phyloP scores from a whole-genome alignment of 2,888 invertebrate species.

The Beris chalybata region DNA sequence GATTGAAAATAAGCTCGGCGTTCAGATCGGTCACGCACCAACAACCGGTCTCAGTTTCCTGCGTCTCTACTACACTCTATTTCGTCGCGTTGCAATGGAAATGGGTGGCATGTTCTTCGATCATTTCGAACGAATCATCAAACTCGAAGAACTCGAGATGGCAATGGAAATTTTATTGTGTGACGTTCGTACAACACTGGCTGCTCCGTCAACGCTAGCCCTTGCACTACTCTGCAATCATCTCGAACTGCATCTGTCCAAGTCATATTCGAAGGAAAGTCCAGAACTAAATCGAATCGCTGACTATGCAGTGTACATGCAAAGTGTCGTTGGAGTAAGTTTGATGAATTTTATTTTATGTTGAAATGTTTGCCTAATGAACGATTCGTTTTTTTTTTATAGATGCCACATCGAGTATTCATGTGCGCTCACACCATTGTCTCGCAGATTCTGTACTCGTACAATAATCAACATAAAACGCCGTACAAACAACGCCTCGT shows the following conservation, averaged over 20 bases:
- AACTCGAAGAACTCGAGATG: slow-evolving; percentile 65
- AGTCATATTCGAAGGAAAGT: slow-evolving; percentile 54
- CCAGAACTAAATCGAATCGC: slow-evolving; percentile 66
- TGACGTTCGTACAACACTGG: slow-evolving; percentile 73
- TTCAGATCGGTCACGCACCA: slow-evolving; percentile 61
- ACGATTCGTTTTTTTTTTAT: slow-evolving; percentile 42
- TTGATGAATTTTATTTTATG: slow-evolving; percentile 1
- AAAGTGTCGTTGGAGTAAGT: slow-evolving; percentile 71
- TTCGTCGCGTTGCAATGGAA: slow-evolving; percentile 61
- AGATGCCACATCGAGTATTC: slow-evolving; percentile 72
- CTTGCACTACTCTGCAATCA: slow-evolving; percentile 75
- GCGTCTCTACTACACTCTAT: slow-evolving; percentile 65
- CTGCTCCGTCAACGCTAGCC: slow-evolving; percentile 74
- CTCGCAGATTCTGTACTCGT: slow-evolving; percentile 66
- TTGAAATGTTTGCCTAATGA: background rate
- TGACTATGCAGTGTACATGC: slow-evolving; percentile 72
- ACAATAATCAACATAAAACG: slow-evolving; percentile 71
- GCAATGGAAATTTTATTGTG: slow-evolving; percentile 75
- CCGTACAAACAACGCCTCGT: slow-evolving; percentile 73
- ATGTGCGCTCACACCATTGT: slow-evolving; percentile 65
- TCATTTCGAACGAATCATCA: slow-evolving; percentile 59
- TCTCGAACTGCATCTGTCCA: slow-evolving; percentile 60
- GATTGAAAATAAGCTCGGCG: slow-evolving; percentile 75
- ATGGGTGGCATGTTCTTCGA: slow-evolving; percentile 59
- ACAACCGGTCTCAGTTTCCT: slow-evolving; percentile 71